These are phyloP conservation scores for Margarornis squamiger DNA, from an alignment of 2,797 vertebrate species.

Conservation along the genomic window DNA sequence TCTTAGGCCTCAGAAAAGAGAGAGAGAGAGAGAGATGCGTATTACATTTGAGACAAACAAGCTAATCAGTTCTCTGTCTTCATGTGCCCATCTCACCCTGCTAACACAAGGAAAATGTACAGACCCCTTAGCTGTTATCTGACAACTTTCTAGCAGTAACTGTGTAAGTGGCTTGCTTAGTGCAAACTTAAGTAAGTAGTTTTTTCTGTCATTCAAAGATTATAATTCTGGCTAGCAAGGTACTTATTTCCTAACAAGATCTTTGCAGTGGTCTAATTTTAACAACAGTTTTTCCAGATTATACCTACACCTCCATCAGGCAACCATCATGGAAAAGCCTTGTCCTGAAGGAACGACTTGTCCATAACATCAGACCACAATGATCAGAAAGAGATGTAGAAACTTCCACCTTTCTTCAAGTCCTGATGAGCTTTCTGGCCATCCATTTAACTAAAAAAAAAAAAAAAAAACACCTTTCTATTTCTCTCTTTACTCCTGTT, in stretches of 20 bases:
- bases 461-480: not conserved
- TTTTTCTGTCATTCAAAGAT: not conserved
- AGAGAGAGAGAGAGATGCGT: not conserved
- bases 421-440: not conserved
- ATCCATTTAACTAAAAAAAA: not conserved
- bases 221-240: not conserved
- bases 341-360: not conserved
- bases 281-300: not conserved
- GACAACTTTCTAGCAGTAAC: not conserved
- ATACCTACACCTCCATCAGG: not conserved
- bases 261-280: not conserved
- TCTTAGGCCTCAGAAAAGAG: not conserved
- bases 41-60: not conserved
- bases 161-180: not conserved
- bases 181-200: not conserved
- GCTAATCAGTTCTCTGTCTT: not conserved
- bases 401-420: not conserved
- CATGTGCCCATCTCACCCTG: not conserved
- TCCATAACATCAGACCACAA: not conserved
- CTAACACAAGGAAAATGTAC: not conserved
- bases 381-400: not conserved
- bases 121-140: not conserved
- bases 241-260: not conserved
- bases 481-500: not conserved
- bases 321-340: not conserved